A percentile compares a stretch with the other conserved stretches of the same genome.
Evolutionary conservation across 2,888 invertebrate genomes (phyloP).

Genomic region (Ectemnius continuus): DNA sequence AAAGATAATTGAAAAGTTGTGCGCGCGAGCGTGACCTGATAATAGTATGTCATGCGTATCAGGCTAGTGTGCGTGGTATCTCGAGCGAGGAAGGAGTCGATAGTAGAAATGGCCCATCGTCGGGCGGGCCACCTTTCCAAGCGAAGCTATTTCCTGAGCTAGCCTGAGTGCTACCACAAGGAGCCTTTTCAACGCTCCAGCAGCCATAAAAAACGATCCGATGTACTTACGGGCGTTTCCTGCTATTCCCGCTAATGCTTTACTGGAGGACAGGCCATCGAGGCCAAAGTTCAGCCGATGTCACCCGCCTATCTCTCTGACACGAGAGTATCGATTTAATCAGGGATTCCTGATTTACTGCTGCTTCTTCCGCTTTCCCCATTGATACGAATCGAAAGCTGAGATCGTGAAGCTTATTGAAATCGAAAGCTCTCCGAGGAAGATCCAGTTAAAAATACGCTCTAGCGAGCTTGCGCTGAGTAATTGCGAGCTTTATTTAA

Average conservation of each 20-base stretch:
- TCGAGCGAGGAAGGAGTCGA: constrained; percentile 19
- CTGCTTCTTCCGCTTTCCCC: not conserved
- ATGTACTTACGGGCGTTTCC: constrained; percentile 33
- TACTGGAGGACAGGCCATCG: constrained; percentile 31
- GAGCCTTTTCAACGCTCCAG: constrained; percentile 50
- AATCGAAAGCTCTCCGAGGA: no score
- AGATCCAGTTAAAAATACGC: not conserved
- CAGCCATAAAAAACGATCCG: constrained; percentile 44
- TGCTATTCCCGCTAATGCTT: constrained; percentile 41
- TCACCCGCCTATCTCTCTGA: not conserved
- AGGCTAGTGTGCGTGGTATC: no score
- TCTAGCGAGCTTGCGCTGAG: constrained; percentile 22
- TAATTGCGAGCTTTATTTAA: constrained; percentile 37
- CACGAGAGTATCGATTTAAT: not conserved
- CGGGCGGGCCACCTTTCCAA: constrained; percentile 34
- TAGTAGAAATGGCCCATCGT: constrained; percentile 39
- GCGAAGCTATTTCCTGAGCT: constrained; percentile 35
- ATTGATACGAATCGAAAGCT: constrained; percentile 7
- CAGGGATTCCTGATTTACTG: not conserved
- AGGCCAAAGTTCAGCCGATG: not conserved
- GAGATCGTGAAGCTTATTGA: not conserved
- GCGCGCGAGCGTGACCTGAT: not conserved
- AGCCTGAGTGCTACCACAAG: constrained; percentile 42
- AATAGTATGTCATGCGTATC: not conserved
- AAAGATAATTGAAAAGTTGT: not conserved